Base-by-base conservation (phyloP, 2,888 invertebrate species). In the Pristionchus entomophagus region DNA sequence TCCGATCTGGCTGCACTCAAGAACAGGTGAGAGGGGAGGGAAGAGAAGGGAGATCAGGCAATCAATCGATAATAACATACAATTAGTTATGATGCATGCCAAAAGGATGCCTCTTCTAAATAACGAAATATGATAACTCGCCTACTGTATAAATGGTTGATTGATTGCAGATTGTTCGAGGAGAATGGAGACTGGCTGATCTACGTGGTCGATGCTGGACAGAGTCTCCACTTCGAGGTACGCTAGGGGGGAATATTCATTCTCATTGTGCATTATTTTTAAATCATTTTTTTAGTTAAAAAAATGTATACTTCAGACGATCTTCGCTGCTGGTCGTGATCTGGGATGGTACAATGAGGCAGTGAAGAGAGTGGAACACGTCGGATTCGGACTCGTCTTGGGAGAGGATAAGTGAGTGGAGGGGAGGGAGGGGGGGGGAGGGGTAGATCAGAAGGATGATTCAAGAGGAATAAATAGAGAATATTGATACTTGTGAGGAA, bases 171-270 rank as follows among this genome's bases (percentile, higher is more conserved):
- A 82, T 86, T 94, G 51, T 81, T 90, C 29, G 94, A 94, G 62
- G 97, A 98, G 94, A 96, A 96, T 88, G 96, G 95, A 3, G 96
- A 97, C 87, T 96, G 98, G 96, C 94, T 98, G 62, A 96, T 98
- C 90, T 97, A 98, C 94, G 97, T 99, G 0, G 96, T 97, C 1
- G 99, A 99, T 95, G 95, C 96, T 51, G 99, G 99, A 0, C 99
- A 99, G 95, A 95, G 94, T 87, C 89, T 92, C 80, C 93, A 93
- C 86, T 86, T 93, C 45, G 93, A 93, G 87, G 91, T 91, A 49
- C 17, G 65, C 2, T 29, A 22, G 0, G 32, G 12, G 17, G 26
- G 29, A n/a, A 62, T 26, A 22, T 29, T 35, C 29, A 12, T 17
- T 73, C 22, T 73, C 10, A 38, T 12, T 12, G 26, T n/a, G 29